Evolutionary conservation across 2,113 vertebrate genomes (phyloP), one percentile per base, ranked within the genome.

Genomic region (Sebastes schlegelii): DNA sequence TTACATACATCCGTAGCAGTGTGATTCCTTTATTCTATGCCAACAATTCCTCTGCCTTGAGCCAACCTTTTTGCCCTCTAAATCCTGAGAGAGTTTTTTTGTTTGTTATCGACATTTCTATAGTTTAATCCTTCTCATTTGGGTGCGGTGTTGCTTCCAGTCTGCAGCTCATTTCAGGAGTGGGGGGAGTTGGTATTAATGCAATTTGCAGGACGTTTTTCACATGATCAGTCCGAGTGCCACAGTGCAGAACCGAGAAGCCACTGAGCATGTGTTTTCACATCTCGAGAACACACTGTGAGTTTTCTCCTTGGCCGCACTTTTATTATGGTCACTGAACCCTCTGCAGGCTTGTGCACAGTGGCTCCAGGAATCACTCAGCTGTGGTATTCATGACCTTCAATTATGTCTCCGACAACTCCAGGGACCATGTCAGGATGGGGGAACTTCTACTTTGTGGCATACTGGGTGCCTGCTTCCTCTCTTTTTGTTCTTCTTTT

Each of bases 341-440:
- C 34, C 79, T 90, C 88, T 85, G 75, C 34, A 80, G 64, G 67
- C 79, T 65, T 77, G 58, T 43, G 74, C 55, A 46, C 45, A 61
- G 73, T 11, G 61, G 74, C 89, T 89, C 77, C 83, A 76, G 80
- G 76, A 90, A 72, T 75, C 87, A 85, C 82, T 60, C 83, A 66
- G 74, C 88, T 91, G 89, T 81, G 92, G 84, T 91, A 60, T 89
- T 80, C 88, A 61, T 77, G 86, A 80, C 92, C 91, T 84, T 89
- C 89, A 93, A 92, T 94, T 94, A 93, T 52, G 86, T 82, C 79
- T 74, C 84, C 49, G 19, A 71, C 82, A 60, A 74, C 65, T 74
- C 80, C 83, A 68, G 68, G 61, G 68, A 66, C 62, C 75, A 58
- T 80, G 86, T 85, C 80, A 52, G 9, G 16, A n/a, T 64, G 77